Evolutionary conservation across 2,113 vertebrate species (phyloP).

Genomic region (Strix aluco): DNA sequence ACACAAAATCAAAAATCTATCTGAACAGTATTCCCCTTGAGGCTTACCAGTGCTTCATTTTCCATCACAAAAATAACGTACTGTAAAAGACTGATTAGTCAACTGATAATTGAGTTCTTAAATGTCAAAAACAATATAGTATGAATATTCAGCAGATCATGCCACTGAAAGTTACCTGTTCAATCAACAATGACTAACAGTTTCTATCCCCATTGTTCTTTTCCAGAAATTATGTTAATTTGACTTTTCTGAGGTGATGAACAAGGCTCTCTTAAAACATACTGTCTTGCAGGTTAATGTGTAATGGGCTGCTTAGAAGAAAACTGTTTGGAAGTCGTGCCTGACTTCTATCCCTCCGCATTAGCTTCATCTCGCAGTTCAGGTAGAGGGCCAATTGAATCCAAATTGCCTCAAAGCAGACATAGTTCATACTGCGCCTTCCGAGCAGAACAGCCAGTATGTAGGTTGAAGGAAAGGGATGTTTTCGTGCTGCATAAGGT

Average conservation of each 20-base stretch:
- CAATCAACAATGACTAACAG: constrained; percentile 78
- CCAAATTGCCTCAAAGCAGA: not conserved
- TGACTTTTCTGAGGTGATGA: constrained; percentile 77
- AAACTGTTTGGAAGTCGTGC: not conserved
- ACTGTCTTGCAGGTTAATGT: constrained; percentile 61
- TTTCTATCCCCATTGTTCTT: constrained; percentile 74
- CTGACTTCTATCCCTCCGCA: not conserved
- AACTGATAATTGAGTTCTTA: constrained; percentile 85
- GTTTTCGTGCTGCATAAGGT: not conserved
- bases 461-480: not conserved
- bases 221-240: constrained; percentile 78
- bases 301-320: constrained; percentile 44
- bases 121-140: constrained; percentile 83
- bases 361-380: not conserved
- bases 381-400: not conserved
- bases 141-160: constrained; percentile 85
- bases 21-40: constrained; percentile 58
- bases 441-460: not conserved
- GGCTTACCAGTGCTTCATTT: constrained; percentile 59
- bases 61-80: constrained; percentile 73
- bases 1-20: constrained; percentile 21
- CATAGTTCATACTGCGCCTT: not conserved
- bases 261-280: constrained; percentile 68
- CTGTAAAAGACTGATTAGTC: constrained; percentile 83
- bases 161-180: constrained; percentile 77